Base-by-base conservation (phyloP, 2,888 invertebrate genomes). In the Nomada fucata region DNA sequence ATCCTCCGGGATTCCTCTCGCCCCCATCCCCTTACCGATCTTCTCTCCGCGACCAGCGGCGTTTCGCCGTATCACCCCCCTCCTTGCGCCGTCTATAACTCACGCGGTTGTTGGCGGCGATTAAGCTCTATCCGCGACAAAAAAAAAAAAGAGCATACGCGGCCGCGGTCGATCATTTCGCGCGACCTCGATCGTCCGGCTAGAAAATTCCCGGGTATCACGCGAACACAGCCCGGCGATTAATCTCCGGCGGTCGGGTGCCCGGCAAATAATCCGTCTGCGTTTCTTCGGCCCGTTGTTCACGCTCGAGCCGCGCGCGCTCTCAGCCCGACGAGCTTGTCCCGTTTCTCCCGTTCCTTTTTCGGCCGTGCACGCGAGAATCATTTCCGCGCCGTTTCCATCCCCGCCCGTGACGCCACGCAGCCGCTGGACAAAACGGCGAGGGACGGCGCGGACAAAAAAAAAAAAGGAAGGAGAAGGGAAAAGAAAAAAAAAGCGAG, bases 141-240 rank as follows among this genome's bases (percentile, higher is more conserved):
- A 71, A 80, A 80, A 71, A 80, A 79, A 57, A 23, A 23, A n/a
- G n/a, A n/a, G n/a, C 64, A 29, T 23, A 20, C 57, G 55, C 20
- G 5, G 23, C 44, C 52, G 63, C 61, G 50, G 67, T 68, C 72
- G 63, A 63, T 79, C 80, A 79, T 80, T 80, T 72, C 36, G 61
- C 63, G 72, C 68, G 79, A 80, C 72, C 79, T 73, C 80, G 79
- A 80, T 80, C 79, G 79, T 72, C 67, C 79, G 55, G 67, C 80
- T 80, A 74, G 74, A 80, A 80, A 74, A 79, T 81, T 81, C 76
- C 52, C 84, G 67, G 63, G 72, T 80, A 79, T 80, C 72, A 73
- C 72, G 80, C 79, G 68, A 79, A 79, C 67, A 73, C 80, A 60
- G 61, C 79, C 50, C 11, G 72, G 79, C 79, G 57, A 76, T 83